These are phyloP conservation scores for Tetanocera ferruginea DNA, from an alignment of 2,888 invertebrate genomes.

Conservation along the genomic window DNA sequence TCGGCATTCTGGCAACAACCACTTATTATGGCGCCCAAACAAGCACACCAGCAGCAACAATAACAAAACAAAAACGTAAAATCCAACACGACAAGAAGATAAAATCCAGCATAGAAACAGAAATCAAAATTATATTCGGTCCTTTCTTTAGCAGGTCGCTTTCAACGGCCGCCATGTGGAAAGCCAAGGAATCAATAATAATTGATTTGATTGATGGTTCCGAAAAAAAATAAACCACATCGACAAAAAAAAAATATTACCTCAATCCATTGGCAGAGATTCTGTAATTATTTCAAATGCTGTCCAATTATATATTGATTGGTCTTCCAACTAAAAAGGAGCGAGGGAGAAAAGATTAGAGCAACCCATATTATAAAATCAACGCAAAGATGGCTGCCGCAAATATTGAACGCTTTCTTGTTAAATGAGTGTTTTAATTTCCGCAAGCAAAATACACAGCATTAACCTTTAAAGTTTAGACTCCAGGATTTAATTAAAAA, in stretches of 20 bases:
- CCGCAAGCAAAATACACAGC: too few relatives aligned
- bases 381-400: constrained; percentile 16
- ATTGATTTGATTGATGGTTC: constrained; percentile 68
- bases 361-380: too few relatives aligned
- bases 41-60: background rate
- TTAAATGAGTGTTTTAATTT: too few relatives aligned
- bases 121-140: background rate
- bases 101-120: background rate
- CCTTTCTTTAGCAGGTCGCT: background rate
- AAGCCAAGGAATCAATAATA: constrained; percentile 61
- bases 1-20: background rate
- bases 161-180: background rate
- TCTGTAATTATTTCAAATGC: constrained; percentile 6
- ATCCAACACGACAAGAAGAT: background rate
- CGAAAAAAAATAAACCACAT: background rate
- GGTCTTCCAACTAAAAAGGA: background rate
- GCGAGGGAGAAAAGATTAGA: background rate
- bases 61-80: background rate
- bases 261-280: constrained; percentile 22
- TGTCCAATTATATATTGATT: constrained; percentile 1
- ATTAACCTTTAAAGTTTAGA: too few relatives aligned
- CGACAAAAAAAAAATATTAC: background rate
- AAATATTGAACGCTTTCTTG: background rate
- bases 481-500: too few relatives aligned
- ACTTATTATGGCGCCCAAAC: constrained; percentile 19